Conservation (phyloP, 2,797 vertebrate species). For the Phalloptychus januarius region DNA sequence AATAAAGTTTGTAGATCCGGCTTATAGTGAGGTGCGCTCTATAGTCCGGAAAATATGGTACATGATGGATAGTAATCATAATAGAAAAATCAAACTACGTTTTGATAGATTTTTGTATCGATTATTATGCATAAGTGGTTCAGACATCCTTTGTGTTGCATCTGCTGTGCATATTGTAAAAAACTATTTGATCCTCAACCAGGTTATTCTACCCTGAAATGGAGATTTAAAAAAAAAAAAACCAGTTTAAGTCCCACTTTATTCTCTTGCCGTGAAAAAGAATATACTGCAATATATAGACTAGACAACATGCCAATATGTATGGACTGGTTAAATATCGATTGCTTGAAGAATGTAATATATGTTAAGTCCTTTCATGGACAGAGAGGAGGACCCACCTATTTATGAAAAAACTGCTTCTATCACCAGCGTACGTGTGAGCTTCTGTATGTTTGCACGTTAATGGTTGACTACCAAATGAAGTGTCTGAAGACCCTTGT, state of each 20-base stretch:
- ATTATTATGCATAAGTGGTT: background rate
- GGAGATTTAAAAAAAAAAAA: no score
- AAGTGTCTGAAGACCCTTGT: constrained; percentile 51
- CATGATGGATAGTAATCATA: background rate
- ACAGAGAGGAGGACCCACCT: background rate
- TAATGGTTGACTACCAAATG: constrained; percentile 59
- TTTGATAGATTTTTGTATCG: background rate
- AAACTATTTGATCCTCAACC: background rate
- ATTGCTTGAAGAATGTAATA: background rate
- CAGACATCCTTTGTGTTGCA: background rate
- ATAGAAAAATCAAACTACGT: background rate
- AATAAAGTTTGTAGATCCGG: no score
- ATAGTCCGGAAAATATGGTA: no score
- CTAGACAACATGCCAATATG: background rate
- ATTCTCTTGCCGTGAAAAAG: background rate
- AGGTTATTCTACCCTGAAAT: background rate
- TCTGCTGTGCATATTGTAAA: background rate
- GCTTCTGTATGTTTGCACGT: constrained; percentile 17
- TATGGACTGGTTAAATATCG: background rate
- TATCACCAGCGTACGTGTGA: background rate
- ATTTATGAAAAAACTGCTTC: background rate
- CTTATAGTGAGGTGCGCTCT: no score
- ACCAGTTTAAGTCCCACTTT: background rate
- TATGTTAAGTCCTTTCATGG: background rate
- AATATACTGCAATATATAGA: background rate